Base-by-base conservation (phyloP, 2,888 invertebrate genomes). In the Synergus laeviventris region DNA sequence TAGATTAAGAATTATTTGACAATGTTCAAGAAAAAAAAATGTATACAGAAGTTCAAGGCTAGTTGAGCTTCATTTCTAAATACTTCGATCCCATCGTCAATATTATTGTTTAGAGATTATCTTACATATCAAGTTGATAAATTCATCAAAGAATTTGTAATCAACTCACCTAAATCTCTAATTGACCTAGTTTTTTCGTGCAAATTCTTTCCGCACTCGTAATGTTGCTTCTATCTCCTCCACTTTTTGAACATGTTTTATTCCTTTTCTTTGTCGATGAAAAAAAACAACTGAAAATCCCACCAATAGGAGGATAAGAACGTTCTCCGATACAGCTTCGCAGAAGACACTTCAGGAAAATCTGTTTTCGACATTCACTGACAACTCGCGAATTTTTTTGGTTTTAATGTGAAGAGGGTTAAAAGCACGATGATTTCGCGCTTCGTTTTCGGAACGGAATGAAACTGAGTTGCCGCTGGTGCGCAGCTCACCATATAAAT, bases 401-500 rank as follows among this genome's bases (percentile, higher is more conserved):
- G 14, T 16, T 8, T 42, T 12, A 24, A 16, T 16, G 8, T 18
- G 16, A 62, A 8, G 31, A 39, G 24, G 24, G 16, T n/a, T 14
- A 61, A 49, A 56, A 39, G 1, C 11, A 49, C 8, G 54, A 31
- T 49, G 21, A 66, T 18, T 79, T 66, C 14, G 49, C 42, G 62
- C 16, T 42, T 76, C 75, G 79, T 81, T 79, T 80, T 79, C 73
- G 78, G 77, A 56, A 76, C 61, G 70, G 76, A 79, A 77, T 81
- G 81, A 80, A 85, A 87, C 87, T 88, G 88, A 87, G 82, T 83
- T 81, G 79, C 76, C 81, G 77, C 79, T 81, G 82, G 81, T 76
- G 80, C 74, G 80, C 81, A 84, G 56, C 74, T 78, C 77, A 83
- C 79, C 84, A 86, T 88, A 88, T 88, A 88, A 88, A 86, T 82